Conservation (phyloP, 2,113 vertebrate species). For the Leptosomus discolor region DNA sequence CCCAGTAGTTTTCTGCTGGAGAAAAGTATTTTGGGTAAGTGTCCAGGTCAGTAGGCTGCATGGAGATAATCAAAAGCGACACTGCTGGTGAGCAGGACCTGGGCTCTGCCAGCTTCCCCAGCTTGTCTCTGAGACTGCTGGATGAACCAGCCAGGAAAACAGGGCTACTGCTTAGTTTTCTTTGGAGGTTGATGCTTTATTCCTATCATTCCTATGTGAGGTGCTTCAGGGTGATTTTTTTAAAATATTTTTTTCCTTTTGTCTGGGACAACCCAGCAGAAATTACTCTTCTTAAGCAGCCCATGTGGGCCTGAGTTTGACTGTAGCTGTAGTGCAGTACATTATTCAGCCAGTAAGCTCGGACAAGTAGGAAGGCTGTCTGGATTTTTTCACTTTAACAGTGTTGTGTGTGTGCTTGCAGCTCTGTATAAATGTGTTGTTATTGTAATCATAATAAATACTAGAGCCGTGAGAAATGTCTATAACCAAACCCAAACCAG, state of each 20-base stretch:
- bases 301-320: not conserved
- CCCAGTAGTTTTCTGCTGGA: not conserved
- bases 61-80: not conserved
- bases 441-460: constrained; percentile 10
- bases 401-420: not conserved
- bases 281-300: not conserved
- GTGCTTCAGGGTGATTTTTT: not conserved
- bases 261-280: not conserved
- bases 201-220: not conserved
- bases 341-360: not conserved
- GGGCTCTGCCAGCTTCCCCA: not conserved
- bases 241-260: not conserved
- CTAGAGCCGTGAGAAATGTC: constrained; percentile 8
- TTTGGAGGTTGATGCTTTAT: not conserved
- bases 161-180: not conserved
- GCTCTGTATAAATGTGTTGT: not conserved
- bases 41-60: not conserved
- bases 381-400: not conserved
- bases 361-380: not conserved
- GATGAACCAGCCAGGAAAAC: not conserved
- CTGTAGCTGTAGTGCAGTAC: not conserved
- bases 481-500: constrained; percentile 29
- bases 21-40: not conserved
- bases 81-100: not conserved
- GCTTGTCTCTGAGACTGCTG: not conserved